Conservation (phyloP, 2,797 vertebrate genomes). For the Netta rufina region DNA sequence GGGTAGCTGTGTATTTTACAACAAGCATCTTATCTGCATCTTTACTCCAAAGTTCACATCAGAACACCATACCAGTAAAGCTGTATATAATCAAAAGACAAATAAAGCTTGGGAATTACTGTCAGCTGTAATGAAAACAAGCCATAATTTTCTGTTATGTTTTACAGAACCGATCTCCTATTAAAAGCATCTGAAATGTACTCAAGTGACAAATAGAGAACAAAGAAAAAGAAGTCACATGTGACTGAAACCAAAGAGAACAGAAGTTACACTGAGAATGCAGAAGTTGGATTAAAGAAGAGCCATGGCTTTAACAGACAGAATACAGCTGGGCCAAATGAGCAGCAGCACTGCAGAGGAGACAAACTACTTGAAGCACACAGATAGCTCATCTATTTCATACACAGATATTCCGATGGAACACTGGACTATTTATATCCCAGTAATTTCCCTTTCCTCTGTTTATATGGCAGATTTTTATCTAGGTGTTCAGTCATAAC, state of each 20-base stretch:
- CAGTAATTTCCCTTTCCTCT: not conserved
- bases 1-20: not conserved
- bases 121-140: not conserved
- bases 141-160: not conserved
- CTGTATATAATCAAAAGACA: not conserved
- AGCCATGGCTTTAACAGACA: conserved; percentile 30
- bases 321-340: not conserved
- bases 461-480: conserved; percentile 30
- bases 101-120: not conserved
- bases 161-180: not conserved
- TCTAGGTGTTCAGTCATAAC: not conserved
- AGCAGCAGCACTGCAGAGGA: conserved; percentile 8
- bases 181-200: conserved; percentile 42
- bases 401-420: not conserved
- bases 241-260: conserved; percentile 25
- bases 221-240: conserved; percentile 11
- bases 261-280: conserved; percentile 38
- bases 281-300: conserved; percentile 3
- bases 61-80: not conserved
- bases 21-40: not conserved
- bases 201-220: conserved; percentile 47
- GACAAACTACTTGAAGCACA: conserved; percentile 44
- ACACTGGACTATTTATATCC: conserved; percentile 2
- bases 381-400: not conserved
- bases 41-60: not conserved